phyloP scores from a whole-genome alignment of 2,797 vertebrate species.

The Rhynchonycteris naso region DNA sequence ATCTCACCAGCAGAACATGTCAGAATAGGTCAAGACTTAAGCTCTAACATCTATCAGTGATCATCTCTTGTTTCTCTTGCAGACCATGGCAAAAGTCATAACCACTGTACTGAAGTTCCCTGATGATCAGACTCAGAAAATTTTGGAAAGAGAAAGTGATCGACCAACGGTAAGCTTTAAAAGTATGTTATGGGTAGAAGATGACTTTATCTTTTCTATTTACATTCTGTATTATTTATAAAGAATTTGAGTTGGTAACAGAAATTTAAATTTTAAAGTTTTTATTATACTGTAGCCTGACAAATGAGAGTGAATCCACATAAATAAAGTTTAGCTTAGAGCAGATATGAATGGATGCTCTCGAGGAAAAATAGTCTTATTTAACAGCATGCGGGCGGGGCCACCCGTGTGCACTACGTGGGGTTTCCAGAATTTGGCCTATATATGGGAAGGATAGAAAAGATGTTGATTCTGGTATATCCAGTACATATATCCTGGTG shows the following conservation, averaged over 20 bases:
- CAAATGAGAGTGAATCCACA: neutral
- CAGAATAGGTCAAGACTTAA: neutral
- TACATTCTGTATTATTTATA: constrained; percentile 19
- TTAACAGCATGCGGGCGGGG: neutral
- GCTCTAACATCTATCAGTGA: neutral
- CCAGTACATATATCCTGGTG: neutral
- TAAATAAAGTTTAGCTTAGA: neutral
- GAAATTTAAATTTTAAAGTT: neutral
- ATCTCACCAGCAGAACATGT: constrained; percentile 56
- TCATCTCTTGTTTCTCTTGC: constrained; percentile 44
- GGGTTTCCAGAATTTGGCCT: neutral
- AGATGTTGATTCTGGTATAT: neutral
- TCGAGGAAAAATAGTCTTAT: neutral
- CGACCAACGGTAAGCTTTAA: constrained; percentile 89
- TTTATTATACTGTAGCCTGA: neutral
- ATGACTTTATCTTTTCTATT: neutral
- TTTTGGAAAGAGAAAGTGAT: constrained; percentile 96
- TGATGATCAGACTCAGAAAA: constrained; percentile 94
- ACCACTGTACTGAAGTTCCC: constrained; percentile 98
- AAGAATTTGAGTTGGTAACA: constrained; percentile 15
- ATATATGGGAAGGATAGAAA: neutral
- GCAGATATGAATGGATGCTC: neutral
- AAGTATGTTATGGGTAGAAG: neutral
- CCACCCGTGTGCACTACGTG: neutral
- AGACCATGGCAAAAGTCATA: constrained; percentile 99